phyloP scores from a whole-genome alignment of 2,113 vertebrate species.

The Sclerurus mexicanus region DNA sequence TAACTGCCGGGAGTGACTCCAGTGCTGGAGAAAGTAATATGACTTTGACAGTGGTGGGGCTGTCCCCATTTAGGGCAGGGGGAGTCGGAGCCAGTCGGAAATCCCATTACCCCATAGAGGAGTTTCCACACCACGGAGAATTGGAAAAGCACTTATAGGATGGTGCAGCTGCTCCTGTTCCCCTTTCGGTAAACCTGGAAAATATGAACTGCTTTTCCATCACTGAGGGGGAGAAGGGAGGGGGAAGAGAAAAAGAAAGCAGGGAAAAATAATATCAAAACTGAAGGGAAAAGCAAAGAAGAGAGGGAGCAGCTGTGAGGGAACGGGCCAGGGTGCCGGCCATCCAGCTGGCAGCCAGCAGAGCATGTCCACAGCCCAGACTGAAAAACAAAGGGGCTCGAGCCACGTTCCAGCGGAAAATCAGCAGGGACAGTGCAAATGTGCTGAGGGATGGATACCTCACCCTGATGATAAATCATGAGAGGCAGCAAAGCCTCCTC shows the following conservation, averaged over 20 bases:
- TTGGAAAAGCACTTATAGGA: conserved; percentile 5
- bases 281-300: not conserved
- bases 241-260: not conserved
- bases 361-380: conserved; percentile 55
- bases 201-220: conserved; percentile 49
- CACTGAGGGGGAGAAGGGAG: not conserved
- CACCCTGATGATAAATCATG: not conserved
- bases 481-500: not conserved
- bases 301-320: conserved; percentile 9
- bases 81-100: not conserved
- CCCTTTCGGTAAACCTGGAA: conserved; percentile 52
- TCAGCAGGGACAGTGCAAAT: conserved; percentile 36
- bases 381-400: conserved; percentile 59
- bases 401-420: conserved; percentile 63
- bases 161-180: conserved; percentile 5
- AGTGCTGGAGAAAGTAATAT: not conserved
- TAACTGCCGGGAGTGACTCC: not conserved
- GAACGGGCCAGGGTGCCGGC: not conserved
- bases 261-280: not conserved
- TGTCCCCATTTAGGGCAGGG: not conserved
- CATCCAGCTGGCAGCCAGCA: conserved; percentile 64
- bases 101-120: not conserved
- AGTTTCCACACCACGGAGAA: not conserved
- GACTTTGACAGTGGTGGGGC: not conserved
- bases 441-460: not conserved